Evolutionary conservation across 2,113 vertebrate genomes (phyloP), one percentile per base, ranked within the genome.

Genomic region (Chascanopsetta lugubris): DNA sequence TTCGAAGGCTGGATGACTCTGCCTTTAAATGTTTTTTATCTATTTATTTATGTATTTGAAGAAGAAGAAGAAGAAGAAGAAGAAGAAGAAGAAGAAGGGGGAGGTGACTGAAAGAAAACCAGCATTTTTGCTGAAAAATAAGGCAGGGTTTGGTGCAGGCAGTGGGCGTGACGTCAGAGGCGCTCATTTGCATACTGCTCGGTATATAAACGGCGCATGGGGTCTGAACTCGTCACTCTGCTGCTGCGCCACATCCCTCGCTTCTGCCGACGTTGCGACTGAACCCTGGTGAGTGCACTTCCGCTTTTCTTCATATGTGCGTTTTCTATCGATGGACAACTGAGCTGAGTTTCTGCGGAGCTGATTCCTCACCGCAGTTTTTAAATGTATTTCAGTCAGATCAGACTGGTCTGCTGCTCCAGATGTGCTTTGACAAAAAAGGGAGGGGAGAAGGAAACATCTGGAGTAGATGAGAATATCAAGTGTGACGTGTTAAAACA

Each of bases 151-250:
- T 10, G 1, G 25, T n/a, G n/a, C n/a, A 36, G 13, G 12, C 3
- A 17, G n/a, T 22, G 27, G 26, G 1, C 9, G 63, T 85, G 84
- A 64, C 84, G 72, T 87, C 77, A 75, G 2, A 1, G 2, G 3
- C 13, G 3, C 13, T 43, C 0, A 85, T 92, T 92, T 90, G 80
- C 89, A 92, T 92, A 85, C 45, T 6, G 47, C 18, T 21, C 50
- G 32, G 68, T 92, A 92, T 88, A 83, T 86, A 89, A 42, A 0
- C 21, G 1, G 46, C 17, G 80, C 30, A 26, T 18, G 65, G 1
- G 10, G 8, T n/a, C n/a, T 0, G 0, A 0, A 0, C 0, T 0
- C 5, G 0, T 13, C 68, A 89, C 69, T 87, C 66, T 43, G 76
- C 46, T 50, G 24, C 49, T 65, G 17, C 26, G 9, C 15, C 17